A percentile compares a stretch with the other conserved stretches of the same genome.
Conservation (phyloP, 2,888 invertebrate species). For the Cosmorhoe ocellata region DNA sequence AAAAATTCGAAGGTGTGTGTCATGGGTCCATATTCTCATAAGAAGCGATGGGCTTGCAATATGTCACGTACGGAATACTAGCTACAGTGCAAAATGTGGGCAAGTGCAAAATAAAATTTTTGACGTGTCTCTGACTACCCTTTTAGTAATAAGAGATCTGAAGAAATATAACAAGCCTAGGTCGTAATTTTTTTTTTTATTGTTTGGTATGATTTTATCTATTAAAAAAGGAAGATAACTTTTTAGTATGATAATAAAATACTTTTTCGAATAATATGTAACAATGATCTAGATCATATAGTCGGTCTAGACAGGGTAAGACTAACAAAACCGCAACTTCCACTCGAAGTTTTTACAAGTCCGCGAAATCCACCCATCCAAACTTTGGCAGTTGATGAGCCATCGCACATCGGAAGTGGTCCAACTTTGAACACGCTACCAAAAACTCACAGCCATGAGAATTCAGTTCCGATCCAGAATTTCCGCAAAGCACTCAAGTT, state of each 20-base stretch:
- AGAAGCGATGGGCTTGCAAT: too few species aligned
- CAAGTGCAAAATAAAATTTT: too few species aligned
- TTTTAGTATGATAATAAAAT: background rate
- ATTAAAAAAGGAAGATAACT: background rate
- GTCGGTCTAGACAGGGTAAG: constrained; percentile 5
- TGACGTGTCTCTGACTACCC: too few species aligned
- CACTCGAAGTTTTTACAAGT: constrained; percentile 23
- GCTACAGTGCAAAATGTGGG: too few species aligned
- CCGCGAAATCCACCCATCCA: constrained; percentile 23
- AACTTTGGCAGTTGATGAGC: constrained; percentile 29
- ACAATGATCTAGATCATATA: too few species aligned
- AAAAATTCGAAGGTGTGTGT: too few species aligned
- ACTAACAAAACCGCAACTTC: constrained; percentile 18
- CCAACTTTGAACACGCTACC: constrained; percentile 38
- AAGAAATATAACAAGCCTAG: too few species aligned
- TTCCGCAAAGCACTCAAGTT: constrained; percentile 24
- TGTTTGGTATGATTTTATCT: too few species aligned
- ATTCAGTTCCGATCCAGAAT: constrained; percentile 18
- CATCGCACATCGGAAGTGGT: constrained; percentile 25
- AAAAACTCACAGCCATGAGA: constrained; percentile 11
- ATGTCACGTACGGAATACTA: too few species aligned
- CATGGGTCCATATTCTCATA: too few species aligned
- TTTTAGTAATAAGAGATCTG: too few species aligned
- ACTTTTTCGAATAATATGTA: constrained; percentile 8
- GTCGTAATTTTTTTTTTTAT: too few species aligned